Evolutionary conservation across 2,113 vertebrate species (phyloP), one percentile per base, ranked within the genome.

Genomic region (Nyctereutes procyonoides): DNA sequence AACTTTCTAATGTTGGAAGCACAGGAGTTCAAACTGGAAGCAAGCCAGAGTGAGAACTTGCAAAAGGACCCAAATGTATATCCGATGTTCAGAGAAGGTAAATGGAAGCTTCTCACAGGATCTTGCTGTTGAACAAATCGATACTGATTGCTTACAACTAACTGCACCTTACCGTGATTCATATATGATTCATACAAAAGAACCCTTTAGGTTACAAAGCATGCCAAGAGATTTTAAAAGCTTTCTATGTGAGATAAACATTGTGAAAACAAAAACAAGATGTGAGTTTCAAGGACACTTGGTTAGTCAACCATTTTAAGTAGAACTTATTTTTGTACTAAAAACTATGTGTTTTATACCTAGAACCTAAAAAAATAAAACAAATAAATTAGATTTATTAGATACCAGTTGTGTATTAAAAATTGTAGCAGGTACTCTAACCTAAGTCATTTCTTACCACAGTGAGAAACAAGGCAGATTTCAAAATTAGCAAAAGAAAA

Each of bases 401-500:
- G 85, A 88, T 2, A 28, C 1, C 9, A 83, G 5, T 1, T 81
- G 48, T 88, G 3, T 77, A 60, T 94, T n/a, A 91, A 30, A 22
- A 85, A 55, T 9, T 67, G 26, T 63, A 58, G 55, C 26, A 62
- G 35, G 51, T 88, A 2, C 1, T 90, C 77, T 90, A 19, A 43
- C 11, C 35, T 90, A 88, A 51, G 11, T 53, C 43, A 67, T n/a
- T 96, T 88, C 5, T 84, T 63, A 58, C 14, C 56, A 74, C 20
- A 88, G 30, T 58, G 56, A 97, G 22, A 88, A 67, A 94, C 28
- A 87, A 32, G 22, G 7, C 73, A 62, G 9, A 76, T 92, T 95
- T 95, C 3, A 14, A 86, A 86, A 73, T 60, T 73, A 88, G 10
- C 11, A 19, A 85, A 87, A 90, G 8, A 76, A 76, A 95, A 8